A percentile compares a stretch with the other conserved stretches of the same genome.
phyloP scores from a whole-genome alignment of 2,797 vertebrate genomes.

The Avahi laniger region DNA sequence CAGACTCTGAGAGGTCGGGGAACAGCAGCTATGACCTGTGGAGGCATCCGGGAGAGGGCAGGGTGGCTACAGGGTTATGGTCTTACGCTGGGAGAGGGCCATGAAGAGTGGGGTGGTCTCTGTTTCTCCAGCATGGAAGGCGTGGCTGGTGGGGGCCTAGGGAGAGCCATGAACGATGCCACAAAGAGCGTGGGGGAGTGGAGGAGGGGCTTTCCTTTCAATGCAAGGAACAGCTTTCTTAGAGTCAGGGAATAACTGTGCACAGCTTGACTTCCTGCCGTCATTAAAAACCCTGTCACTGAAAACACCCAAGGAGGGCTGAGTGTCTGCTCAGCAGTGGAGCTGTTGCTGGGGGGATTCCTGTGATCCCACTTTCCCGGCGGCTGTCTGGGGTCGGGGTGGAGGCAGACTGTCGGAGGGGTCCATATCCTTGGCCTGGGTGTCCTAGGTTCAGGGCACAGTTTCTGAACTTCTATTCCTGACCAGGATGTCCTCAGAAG shows the following conservation, averaged over 20 bases:
- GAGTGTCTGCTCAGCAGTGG: background rate
- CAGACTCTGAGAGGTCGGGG: background rate
- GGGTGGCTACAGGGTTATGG: background rate
- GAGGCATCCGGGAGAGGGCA: background rate
- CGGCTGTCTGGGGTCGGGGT: no score
- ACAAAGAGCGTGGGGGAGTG: background rate
- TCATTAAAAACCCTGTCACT: background rate
- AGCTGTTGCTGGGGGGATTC: background rate
- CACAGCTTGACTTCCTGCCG: background rate
- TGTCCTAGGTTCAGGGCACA: background rate
- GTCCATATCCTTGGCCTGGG: background rate
- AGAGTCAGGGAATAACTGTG: background rate
- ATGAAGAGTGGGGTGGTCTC: no score
- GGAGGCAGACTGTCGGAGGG: background rate
- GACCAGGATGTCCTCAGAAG: background rate
- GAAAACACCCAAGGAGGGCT: background rate
- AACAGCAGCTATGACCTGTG: fast-evolving
- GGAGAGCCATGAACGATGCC: background rate
- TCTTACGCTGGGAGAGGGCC: background rate
- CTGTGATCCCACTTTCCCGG: background rate
- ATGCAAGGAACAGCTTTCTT: background rate
- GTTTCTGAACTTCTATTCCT: background rate
- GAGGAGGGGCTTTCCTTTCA: background rate
- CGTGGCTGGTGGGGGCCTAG: background rate
- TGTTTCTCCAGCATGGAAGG: background rate